A percentile compares a stretch with the other conserved stretches of the same genome.
Conservation (phyloP, 2,113 vertebrate genomes). For the Collichthys lucidus region DNA sequence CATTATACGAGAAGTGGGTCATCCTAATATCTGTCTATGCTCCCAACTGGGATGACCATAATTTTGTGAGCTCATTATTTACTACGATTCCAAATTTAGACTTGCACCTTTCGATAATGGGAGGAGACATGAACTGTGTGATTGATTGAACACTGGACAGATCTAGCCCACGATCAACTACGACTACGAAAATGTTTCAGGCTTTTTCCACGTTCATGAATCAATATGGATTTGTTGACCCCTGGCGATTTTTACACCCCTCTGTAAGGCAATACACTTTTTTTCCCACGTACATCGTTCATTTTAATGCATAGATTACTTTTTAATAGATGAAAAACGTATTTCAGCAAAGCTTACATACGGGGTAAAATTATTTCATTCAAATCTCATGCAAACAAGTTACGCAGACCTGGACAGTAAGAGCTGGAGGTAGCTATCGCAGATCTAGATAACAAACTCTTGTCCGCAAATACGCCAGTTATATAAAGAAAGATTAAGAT, state of each 20-base stretch:
- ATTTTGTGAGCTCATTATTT: neutral
- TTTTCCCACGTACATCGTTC: neutral
- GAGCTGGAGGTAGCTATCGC: neutral
- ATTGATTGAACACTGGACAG: neutral
- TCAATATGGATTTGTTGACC: neutral
- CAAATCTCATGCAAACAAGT: neutral
- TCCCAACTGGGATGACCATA: slow-evolving; percentile 17
- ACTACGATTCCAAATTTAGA: slow-evolving; percentile 2
- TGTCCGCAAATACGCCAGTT: neutral
- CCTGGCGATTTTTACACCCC: neutral
- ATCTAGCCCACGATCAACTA: neutral
- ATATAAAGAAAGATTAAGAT: neutral
- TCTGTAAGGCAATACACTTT: neutral
- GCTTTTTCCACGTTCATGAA: neutral
- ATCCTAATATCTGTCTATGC: neutral
- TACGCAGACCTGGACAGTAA: neutral
- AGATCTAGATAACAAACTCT: neutral
- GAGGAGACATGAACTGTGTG: slow-evolving; percentile 29
- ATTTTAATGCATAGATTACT: neutral
- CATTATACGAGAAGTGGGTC: neutral
- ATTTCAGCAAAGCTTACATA: neutral
- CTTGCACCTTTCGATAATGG: neutral
- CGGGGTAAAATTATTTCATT: neutral
- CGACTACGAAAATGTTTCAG: neutral
- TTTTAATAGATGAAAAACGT: neutral